phyloP scores from a whole-genome alignment of 2,113 vertebrate species.

The Cacatua alba region DNA sequence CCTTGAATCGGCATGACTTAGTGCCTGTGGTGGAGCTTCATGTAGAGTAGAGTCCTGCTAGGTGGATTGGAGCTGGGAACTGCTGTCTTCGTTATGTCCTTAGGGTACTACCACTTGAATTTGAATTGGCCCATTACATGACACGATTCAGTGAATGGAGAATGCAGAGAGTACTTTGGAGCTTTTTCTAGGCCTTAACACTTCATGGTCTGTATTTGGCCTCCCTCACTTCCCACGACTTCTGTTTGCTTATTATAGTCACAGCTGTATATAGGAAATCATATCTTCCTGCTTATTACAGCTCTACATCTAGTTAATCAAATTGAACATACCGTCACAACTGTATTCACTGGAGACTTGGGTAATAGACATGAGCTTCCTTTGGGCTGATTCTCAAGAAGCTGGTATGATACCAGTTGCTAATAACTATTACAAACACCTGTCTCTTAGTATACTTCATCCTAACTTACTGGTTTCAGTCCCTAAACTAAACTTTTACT shows the following conservation, averaged over 20 bases:
- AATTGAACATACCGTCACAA: fast-evolving
- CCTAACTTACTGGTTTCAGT: background rate
- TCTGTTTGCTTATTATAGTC: background rate
- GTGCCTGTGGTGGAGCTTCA: background rate
- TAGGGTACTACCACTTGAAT: background rate
- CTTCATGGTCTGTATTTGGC: background rate
- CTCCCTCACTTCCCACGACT: background rate
- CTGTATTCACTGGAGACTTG: background rate
- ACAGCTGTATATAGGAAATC: background rate
- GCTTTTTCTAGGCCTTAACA: background rate
- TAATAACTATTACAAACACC: background rate
- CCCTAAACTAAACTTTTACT: background rate
- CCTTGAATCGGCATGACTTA: background rate
- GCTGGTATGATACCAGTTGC: background rate
- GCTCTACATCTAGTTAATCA: background rate
- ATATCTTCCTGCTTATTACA: background rate
- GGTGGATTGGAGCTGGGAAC: background rate
- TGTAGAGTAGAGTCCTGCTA: background rate
- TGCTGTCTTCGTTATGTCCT: background rate
- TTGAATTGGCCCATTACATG: background rate
- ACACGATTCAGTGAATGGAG: background rate
- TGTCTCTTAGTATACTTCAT: background rate
- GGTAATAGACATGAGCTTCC: background rate
- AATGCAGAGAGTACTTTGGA: background rate
- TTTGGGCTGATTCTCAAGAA: background rate